These are phyloP conservation scores for Cariama cristata DNA, from an alignment of 2,113 vertebrate genomes.

Conservation along the genomic window DNA sequence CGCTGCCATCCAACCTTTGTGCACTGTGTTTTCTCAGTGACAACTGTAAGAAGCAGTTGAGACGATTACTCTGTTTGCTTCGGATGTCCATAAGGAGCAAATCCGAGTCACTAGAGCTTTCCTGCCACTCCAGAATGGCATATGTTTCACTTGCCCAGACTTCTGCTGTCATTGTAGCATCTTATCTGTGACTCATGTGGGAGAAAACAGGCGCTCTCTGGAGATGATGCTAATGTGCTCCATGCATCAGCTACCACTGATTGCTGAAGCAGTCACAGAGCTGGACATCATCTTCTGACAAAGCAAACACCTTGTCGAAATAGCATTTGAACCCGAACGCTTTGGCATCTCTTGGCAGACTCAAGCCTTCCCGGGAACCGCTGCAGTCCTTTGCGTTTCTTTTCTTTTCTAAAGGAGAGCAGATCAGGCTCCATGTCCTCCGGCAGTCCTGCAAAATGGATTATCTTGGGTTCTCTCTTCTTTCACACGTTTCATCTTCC, in stretches of 20 bases:
- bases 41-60: background rate
- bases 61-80: background rate
- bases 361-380: background rate
- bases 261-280: conserved; percentile 14
- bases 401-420: background rate
- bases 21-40: background rate
- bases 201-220: background rate
- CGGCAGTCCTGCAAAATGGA: background rate
- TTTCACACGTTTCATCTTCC: background rate
- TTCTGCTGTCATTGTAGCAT: conserved; percentile 47
- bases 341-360: background rate
- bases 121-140: conserved; percentile 20
- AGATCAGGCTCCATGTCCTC: background rate
- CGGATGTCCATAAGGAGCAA: background rate
- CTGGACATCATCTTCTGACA: conserved; percentile 36
- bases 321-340: background rate
- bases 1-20: background rate
- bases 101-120: background rate
- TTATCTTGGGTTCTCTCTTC: background rate
- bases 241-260: conserved; percentile 19
- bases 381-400: background rate
- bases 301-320: background rate
- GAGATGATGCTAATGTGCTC: background rate
- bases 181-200: background rate
- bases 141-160: background rate